phyloP scores from a whole-genome alignment of 2,797 vertebrate species.

The Orientallactaga sibirica region DNA sequence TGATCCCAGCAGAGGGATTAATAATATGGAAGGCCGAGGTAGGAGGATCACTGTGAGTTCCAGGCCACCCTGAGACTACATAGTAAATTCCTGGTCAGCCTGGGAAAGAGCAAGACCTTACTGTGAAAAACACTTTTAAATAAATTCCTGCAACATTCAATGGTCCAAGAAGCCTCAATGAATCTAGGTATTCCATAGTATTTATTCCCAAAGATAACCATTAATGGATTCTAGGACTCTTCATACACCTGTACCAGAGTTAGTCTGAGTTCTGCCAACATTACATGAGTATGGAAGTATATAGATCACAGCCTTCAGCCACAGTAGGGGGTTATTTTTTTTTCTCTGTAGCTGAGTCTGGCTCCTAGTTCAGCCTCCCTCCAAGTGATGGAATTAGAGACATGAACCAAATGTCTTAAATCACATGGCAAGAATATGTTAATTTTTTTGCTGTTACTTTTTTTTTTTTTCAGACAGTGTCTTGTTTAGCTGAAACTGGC shows the following conservation, averaged over 20 bases:
- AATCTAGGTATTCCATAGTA: background rate
- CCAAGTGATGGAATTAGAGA: too few relatives aligned
- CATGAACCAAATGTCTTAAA: too few relatives aligned
- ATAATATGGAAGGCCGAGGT: too few relatives aligned
- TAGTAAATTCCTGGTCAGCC: background rate
- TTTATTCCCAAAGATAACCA: constrained; percentile 41
- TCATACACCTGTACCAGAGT: background rate
- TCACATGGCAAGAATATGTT: too few relatives aligned
- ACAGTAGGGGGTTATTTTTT: background rate
- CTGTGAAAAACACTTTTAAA: background rate
- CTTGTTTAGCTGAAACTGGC: background rate
- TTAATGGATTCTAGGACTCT: constrained; percentile 26
- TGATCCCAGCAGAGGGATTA: background rate
- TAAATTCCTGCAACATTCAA: constrained; percentile 21
- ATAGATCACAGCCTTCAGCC: background rate
- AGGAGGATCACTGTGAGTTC: too few relatives aligned
- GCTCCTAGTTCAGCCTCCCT: background rate
- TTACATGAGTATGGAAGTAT: background rate
- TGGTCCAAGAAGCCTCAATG: constrained; percentile 5
- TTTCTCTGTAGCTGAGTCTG: background rate
- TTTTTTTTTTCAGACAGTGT: too few relatives aligned
- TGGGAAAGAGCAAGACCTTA: background rate
- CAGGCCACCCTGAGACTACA: too few relatives aligned
- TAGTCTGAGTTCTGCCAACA: constrained; percentile 11
- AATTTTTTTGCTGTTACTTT: too few relatives aligned